Base-by-base conservation (phyloP, 2,888 invertebrate species). In the Macrosoma leucophasiata region DNA sequence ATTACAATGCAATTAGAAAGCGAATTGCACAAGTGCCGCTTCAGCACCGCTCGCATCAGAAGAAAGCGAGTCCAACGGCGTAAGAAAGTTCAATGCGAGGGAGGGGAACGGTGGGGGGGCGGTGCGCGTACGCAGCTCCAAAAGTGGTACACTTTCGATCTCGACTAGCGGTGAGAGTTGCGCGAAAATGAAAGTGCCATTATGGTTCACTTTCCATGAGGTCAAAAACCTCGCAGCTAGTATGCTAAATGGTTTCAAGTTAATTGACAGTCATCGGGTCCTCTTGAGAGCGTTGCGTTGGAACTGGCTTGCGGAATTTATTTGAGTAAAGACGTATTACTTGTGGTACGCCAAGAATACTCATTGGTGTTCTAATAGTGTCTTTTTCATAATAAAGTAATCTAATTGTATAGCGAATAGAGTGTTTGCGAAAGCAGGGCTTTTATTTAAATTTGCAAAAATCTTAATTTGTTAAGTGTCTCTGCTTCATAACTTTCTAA, bases 161-260 rank as follows among this genome's bases (percentile, higher is more conserved):
- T 81, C 75, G 51, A 72, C 72, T 67, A 66, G 72, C 73, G 62
- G 79, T 79, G 78, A 82, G 82, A 86, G 86, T 86, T 85, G 84
- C 81, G 81, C 77, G 85, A 86, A 86, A 86, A 87, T 82, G 87
- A 87, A 87, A 84, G 86, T 76, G 84, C 76, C 73, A 81, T 79
- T 74, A 77, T 78, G 78, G 69, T 79, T 73, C 70, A 82, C 82
- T 84, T 82, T 82, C 81, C 76, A 76, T 51, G 66, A 64, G 84
- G 78, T 78, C 75, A 72, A 78, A 66, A 70, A 79, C 74, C 82
- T 60, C 59, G 56, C 41, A 38, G 58, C 58, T 60, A 37, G 25
- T 38, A 29, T 56, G 62, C 65, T 67, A 62, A 68, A 61, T 62
- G 47, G 61, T 53, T 60, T 50, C 55, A 47, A 63, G 55, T 67